Evolutionary conservation across 2,888 invertebrate species (phyloP).

Genomic region (Stegana nigrithorax): DNA sequence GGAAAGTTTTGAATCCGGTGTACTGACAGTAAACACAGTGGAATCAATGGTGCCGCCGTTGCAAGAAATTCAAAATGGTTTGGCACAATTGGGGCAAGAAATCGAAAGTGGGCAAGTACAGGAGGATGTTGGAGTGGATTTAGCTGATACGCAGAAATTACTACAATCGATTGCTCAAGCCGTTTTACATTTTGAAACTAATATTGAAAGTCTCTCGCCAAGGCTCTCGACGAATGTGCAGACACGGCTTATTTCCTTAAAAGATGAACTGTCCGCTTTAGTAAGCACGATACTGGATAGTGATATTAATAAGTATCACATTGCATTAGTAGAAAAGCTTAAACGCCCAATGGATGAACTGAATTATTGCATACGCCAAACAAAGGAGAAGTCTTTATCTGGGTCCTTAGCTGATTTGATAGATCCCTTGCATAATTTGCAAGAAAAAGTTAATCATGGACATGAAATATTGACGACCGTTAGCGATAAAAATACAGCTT

Average conservation of each 20-base stretch:
- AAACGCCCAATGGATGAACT: constrained; percentile 71
- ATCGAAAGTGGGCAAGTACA: constrained; percentile 65
- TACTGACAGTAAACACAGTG: constrained; percentile 69
- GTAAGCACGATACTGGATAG: constrained; percentile 72
- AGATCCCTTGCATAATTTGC: constrained; percentile 64
- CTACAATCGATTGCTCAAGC: constrained; percentile 68
- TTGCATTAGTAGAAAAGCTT: constrained; percentile 70
- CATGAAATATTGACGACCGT: constrained; percentile 55
- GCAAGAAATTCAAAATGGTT: constrained; percentile 72
- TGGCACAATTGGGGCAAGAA: constrained; percentile 70
- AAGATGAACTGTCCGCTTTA: constrained; percentile 71
- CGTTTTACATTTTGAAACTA: constrained; percentile 67
- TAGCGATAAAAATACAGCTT: constrained; percentile 50
- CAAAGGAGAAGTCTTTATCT: constrained; percentile 65
- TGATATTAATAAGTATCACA: constrained; percentile 62
- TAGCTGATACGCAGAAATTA: constrained; percentile 66
- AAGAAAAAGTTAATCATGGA: constrained; percentile 62
- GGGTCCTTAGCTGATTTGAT: constrained; percentile 65
- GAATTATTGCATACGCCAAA: constrained; percentile 68
- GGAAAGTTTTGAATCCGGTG: constrained; percentile 56
- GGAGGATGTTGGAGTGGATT: constrained; percentile 60
- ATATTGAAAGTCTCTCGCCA: constrained; percentile 61
- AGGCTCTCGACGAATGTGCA: constrained; percentile 55
- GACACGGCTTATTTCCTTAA: constrained; percentile 66
- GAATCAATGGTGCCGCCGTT: constrained; percentile 71